These are phyloP conservation scores for Geothlypis trichas DNA, from an alignment of 2,113 vertebrate genomes.

Conservation along the genomic window DNA sequence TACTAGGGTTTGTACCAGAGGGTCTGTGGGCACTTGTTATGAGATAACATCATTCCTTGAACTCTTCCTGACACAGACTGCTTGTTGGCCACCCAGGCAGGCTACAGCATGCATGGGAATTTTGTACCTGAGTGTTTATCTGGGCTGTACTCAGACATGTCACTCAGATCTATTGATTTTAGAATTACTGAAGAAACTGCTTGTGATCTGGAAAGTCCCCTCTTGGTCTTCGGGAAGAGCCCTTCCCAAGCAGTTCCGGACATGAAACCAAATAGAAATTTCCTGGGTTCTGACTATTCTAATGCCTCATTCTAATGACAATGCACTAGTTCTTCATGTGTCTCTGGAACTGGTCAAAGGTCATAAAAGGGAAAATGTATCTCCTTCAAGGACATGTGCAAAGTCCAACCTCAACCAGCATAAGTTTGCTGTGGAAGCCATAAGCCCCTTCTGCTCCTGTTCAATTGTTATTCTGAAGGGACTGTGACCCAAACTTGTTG, in stretches of 20 bases:
- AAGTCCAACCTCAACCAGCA: background rate
- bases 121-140: background rate
- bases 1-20: background rate
- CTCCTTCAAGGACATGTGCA: background rate
- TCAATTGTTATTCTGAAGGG: background rate
- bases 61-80: background rate
- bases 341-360: background rate
- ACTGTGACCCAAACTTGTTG: background rate
- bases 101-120: background rate
- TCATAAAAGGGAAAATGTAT: background rate
- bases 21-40: background rate
- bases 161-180: background rate
- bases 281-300: background rate
- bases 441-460: background rate
- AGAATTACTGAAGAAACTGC: background rate
- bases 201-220: slow-evolving; percentile 12
- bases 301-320: background rate
- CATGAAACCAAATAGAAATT: background rate
- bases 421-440: background rate
- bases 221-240: background rate
- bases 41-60: background rate
- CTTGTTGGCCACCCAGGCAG: background rate
- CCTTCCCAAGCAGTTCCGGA: background rate
- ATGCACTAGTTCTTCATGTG: rapidly evolving
- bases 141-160: background rate